These are phyloP conservation scores for Coregonus ussuriensis DNA, from an alignment of 2,797 vertebrate species.

Conservation along the genomic window DNA sequence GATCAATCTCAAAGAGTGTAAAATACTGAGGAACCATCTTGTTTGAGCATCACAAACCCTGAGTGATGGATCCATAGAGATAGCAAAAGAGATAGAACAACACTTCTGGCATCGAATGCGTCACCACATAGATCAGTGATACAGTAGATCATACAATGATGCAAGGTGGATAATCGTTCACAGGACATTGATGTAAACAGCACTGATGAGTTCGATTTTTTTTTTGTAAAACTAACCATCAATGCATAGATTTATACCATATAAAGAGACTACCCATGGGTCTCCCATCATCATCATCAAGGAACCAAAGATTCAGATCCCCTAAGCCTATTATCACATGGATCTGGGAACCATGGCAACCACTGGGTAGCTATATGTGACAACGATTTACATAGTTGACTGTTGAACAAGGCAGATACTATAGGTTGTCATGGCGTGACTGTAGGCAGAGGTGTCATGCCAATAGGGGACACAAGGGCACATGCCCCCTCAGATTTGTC, in stretches of 20 bases:
- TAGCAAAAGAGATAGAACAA: background rate
- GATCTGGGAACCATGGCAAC: constrained; percentile 69
- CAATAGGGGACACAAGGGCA: no score
- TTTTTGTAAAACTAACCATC: background rate
- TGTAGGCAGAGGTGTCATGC: no score
- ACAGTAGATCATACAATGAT: background rate
- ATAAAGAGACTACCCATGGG: no score
- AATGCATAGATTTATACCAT: background rate
- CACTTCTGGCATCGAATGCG: background rate
- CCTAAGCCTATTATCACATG: constrained; percentile 55
- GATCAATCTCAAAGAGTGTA: background rate
- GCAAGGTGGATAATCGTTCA: background rate
- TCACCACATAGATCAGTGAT: background rate
- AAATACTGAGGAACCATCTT: background rate
- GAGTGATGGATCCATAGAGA: background rate
- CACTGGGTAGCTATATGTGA: constrained; percentile 17
- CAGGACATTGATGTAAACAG: background rate
- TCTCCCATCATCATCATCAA: background rate
- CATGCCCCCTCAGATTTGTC: no score
- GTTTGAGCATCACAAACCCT: background rate
- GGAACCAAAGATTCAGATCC: constrained; percentile 33
- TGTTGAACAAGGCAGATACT: constrained; percentile 1
- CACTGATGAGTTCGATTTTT: background rate
- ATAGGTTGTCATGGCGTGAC: background rate
- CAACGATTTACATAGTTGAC: background rate